Percentiles rank a stretch among this genome's conserved stretches.
Conservation (phyloP, 2,113 vertebrate genomes). For the Pelobates fuscus region DNA sequence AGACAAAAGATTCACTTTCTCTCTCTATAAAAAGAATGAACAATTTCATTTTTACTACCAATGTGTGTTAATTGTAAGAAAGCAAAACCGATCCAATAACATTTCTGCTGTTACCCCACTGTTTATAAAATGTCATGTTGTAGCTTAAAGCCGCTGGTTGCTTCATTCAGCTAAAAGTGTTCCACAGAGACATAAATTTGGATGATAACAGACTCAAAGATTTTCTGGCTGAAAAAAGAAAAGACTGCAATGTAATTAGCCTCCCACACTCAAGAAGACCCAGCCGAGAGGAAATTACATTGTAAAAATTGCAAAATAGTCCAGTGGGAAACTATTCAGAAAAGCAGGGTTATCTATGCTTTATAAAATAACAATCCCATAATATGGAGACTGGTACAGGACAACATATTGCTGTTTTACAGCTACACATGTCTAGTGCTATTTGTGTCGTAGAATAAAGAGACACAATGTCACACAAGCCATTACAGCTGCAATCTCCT, state of each 20-base stretch:
- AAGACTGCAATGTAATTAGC: slow-evolving; percentile 44
- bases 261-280: slow-evolving; percentile 25
- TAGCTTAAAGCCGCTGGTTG: slow-evolving; percentile 12
- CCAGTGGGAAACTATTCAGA: slow-evolving; percentile 10
- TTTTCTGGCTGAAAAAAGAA: slow-evolving; percentile 45
- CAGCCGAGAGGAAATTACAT: slow-evolving; percentile 38
- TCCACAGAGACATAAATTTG: slow-evolving; percentile 42
- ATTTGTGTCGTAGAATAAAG: background rate
- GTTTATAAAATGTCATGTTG: slow-evolving; percentile 18
- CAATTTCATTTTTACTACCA: background rate
- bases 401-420: background rate
- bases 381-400: background rate
- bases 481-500: slow-evolving; percentile 27
- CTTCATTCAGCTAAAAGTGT: slow-evolving; percentile 24
- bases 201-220: slow-evolving; percentile 34
- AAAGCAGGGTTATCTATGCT: slow-evolving; percentile 12
- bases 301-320: slow-evolving; percentile 45
- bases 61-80: slow-evolving; percentile 19
- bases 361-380: background rate
- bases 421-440: background rate
- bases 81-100: slow-evolving; percentile 4
- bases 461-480: background rate
- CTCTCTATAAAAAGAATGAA: background rate
- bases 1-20: slow-evolving; percentile 3
- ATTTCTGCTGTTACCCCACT: slow-evolving; percentile 12